phyloP scores from a whole-genome alignment of 2,888 invertebrate genomes.

The Thalpophila matura region DNA sequence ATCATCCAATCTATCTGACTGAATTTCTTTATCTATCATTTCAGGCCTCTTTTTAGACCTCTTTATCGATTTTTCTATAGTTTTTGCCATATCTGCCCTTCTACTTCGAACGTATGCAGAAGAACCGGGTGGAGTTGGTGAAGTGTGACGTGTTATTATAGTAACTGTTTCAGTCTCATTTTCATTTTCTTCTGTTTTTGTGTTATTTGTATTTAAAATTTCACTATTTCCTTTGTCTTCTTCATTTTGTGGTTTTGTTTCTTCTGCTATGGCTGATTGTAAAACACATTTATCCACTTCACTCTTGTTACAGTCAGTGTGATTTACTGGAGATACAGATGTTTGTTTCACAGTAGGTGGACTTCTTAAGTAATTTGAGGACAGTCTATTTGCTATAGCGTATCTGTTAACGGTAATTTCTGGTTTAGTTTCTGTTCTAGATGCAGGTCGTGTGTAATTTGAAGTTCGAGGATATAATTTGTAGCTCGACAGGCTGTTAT shows the following conservation, averaged over 20 bases:
- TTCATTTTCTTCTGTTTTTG: constrained; percentile 65
- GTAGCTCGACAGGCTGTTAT: constrained; percentile 87
- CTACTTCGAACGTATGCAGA: constrained; percentile 92
- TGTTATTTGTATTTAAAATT: constrained; percentile 54
- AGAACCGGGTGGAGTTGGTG: constrained; percentile 94
- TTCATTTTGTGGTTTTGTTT: constrained; percentile 63
- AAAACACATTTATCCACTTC: constrained; percentile 73
- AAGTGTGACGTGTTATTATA: constrained; percentile 94
- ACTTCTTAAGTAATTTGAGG: constrained; percentile 84
- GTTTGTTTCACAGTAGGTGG: constrained; percentile 82
- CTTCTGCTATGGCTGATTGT: constrained; percentile 66
- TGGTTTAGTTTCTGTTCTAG: constrained; percentile 78
- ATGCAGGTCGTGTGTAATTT: constrained; percentile 78
- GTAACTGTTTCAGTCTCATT: constrained; percentile 88
- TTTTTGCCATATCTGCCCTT: constrained; percentile 93
- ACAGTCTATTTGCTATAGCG: constrained; percentile 83
- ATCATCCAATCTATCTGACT: constrained; percentile 94
- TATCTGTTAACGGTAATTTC: constrained; percentile 78
- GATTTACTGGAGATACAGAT: constrained; percentile 81
- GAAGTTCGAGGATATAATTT: constrained; percentile 89
- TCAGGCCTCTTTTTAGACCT: constrained; percentile 90
- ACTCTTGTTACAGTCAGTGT: constrained; percentile 70
- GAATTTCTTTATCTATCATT: constrained; percentile 93
- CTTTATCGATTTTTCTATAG: constrained; percentile 93
- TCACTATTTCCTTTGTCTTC: constrained; percentile 57